These are phyloP conservation scores for Pasiphila rectangulata DNA, from an alignment of 2,888 invertebrate species.

Conservation along the genomic window DNA sequence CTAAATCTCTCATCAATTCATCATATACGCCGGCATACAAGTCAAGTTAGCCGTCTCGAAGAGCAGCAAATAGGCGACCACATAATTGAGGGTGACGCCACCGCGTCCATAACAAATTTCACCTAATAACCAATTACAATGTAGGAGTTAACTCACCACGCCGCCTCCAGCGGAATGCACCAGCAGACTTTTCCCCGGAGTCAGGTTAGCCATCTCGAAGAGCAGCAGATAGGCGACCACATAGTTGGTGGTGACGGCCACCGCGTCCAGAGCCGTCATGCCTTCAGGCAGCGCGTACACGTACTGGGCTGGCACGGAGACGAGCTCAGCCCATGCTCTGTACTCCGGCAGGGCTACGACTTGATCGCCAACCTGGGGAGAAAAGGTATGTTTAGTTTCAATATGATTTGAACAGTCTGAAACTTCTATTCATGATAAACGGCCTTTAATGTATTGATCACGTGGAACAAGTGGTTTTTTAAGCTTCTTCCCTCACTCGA, in stretches of 20 bases:
- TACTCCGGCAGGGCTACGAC: conserved; percentile 93
- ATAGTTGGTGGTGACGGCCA: conserved; percentile 92
- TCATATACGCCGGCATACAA: conserved; percentile 88
- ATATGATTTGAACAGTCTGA: too few species aligned
- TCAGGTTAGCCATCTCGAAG: conserved; percentile 90
- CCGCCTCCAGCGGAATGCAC: conserved; percentile 94
- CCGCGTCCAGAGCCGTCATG: conserved; percentile 89
- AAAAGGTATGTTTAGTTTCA: too few species aligned
- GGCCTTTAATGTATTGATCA: too few species aligned
- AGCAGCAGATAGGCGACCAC: conserved; percentile 92
- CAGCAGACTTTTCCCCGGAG: conserved; percentile 89
- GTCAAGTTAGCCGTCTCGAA: conserved; percentile 88
- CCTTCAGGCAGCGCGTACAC: conserved; percentile 89
- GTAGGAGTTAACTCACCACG: conserved; percentile 84
- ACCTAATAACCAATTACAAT: too few species aligned
- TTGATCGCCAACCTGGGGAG: conserved; percentile 85
- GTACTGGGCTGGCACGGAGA: conserved; percentile 88
- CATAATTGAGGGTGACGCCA: conserved; percentile 91
- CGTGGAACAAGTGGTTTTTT: too few species aligned
- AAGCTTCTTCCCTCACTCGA: too few species aligned
- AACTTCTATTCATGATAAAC: too few species aligned
- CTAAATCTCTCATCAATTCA: too few species aligned
- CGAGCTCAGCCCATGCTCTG: conserved; percentile 92
- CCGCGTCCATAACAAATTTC: too few species aligned
- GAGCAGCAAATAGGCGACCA: too few species aligned